Conservation (phyloP, 2,113 vertebrate genomes). For the Triplophysa siluroides region DNA sequence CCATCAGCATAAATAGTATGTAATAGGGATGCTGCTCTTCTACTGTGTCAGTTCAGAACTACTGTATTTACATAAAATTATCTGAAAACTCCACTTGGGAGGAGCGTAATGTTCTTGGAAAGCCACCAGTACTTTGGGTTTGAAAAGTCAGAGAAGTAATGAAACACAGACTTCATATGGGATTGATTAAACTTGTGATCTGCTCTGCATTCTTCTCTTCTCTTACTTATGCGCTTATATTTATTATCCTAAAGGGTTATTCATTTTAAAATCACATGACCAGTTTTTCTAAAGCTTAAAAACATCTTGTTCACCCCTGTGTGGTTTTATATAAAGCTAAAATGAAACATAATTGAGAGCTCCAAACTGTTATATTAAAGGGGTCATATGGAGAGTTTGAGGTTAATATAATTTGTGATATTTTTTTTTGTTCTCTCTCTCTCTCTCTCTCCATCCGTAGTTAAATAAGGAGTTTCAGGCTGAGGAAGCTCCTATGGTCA, state of each 20-base stretch:
- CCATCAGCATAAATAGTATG: too few species aligned
- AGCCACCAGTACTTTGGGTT: background rate
- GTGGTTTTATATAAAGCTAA: too few species aligned
- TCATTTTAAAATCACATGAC: background rate
- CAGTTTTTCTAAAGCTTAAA: slow-evolving; percentile 2
- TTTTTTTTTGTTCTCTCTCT: background rate
- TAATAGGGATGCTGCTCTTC: background rate
- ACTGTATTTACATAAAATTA: background rate
- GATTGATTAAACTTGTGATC: background rate
- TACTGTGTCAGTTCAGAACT: background rate
- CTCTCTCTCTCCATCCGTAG: slow-evolving; percentile 63
- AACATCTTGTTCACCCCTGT: background rate
- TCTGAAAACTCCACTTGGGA: background rate
- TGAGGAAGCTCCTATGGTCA: slow-evolving; percentile 89
- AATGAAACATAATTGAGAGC: too few species aligned
- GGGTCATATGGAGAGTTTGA: background rate
- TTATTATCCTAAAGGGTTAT: background rate
- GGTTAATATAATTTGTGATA: background rate
- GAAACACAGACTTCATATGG: slow-evolving; percentile 9
- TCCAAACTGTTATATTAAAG: background rate
- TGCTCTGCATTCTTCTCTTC: background rate
- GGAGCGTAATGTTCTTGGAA: slow-evolving; percentile 12
- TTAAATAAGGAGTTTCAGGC: slow-evolving; percentile 99
- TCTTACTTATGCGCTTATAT: background rate
- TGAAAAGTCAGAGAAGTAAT: slow-evolving; percentile 2